Conservation (phyloP, 2,113 vertebrate species). For the Lophochroa leadbeateri region DNA sequence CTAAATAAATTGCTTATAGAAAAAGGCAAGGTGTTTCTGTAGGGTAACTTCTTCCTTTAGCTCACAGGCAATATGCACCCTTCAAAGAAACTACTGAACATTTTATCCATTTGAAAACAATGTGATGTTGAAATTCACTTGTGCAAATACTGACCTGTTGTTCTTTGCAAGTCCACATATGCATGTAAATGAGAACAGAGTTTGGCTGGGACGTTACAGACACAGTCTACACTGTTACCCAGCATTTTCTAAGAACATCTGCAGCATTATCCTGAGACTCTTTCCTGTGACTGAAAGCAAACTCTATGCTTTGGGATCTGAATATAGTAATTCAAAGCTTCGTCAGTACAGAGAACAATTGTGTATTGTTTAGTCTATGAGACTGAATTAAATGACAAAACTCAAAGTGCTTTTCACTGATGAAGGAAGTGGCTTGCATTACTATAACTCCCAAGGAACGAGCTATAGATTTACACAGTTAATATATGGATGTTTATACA, state of each 20-base stretch:
- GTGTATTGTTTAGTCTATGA: neutral
- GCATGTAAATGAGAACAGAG: conserved; percentile 1
- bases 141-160: neutral
- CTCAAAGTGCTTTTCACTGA: neutral
- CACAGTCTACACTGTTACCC: neutral
- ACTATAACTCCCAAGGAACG: neutral
- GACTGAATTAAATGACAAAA: neutral
- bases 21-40: neutral
- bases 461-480: neutral
- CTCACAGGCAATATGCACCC: neutral
- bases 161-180: neutral
- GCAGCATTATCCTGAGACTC: neutral
- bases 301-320: neutral
- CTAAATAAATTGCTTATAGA: neutral
- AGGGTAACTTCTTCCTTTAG: neutral
- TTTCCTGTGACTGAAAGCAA: neutral
- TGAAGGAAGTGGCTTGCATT: neutral
- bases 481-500: neutral
- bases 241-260: conserved; percentile 35
- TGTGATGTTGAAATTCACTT: neutral
- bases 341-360: neutral
- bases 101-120: neutral
- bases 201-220: neutral
- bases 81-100: neutral
- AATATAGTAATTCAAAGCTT: conserved; percentile 19